Conservation (phyloP, 2,888 invertebrate genomes). For the Lobophora halterata region DNA sequence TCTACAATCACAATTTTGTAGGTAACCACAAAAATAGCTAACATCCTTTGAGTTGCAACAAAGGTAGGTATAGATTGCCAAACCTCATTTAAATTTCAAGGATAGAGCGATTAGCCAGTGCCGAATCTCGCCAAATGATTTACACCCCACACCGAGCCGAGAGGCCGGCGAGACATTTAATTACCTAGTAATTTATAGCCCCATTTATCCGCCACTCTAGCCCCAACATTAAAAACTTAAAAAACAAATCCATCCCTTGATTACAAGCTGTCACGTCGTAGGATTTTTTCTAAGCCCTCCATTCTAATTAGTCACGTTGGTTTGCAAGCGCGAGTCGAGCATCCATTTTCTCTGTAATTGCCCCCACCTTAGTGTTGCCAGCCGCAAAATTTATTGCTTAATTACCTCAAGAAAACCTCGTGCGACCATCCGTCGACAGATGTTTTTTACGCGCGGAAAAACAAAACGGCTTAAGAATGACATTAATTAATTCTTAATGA, state of each 20-base stretch:
- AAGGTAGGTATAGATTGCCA: no score
- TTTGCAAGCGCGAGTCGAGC: conserved; percentile 53
- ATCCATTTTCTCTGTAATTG: conserved; percentile 75
- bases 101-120: conserved; percentile 23
- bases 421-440: conserved; percentile 64
- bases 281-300: conserved; percentile 77
- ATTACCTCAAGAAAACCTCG: conserved; percentile 80
- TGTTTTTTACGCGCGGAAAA: conserved; percentile 79
- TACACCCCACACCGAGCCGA: conserved; percentile 36
- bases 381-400: conserved; percentile 81
- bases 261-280: conserved; percentile 79
- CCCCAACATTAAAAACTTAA: conserved; percentile 51
- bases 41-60: no score
- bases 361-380: conserved; percentile 76
- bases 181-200: conserved; percentile 73
- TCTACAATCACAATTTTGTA: no score
- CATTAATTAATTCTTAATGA: conserved; percentile 82
- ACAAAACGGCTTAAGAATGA: conserved; percentile 80
- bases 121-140: conserved; percentile 43
- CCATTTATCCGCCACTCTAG: conserved; percentile 70
- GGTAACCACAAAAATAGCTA: no score
- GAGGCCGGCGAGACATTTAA: conserved; percentile 66
- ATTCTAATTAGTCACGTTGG: conserved; percentile 74
- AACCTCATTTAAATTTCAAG: conserved; percentile 4
- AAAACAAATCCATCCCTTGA: conserved; percentile 73